Evolutionary conservation across 2,888 invertebrate genomes (phyloP), one percentile per base, ranked within the genome.

Genomic region (Drosophila mimica): DNA sequence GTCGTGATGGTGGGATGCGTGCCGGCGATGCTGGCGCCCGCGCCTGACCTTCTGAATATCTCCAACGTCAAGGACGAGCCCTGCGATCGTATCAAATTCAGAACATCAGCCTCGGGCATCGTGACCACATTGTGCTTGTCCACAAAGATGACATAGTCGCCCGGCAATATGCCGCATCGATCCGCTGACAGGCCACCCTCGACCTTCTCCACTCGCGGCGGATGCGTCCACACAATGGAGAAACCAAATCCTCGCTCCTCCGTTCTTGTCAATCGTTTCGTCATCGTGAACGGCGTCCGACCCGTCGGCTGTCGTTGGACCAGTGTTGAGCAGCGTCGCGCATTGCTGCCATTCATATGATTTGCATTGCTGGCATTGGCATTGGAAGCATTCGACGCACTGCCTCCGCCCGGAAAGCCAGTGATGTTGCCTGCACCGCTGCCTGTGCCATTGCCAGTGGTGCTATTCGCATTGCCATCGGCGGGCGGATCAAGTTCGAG

Each of bases 141-240:
- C 65, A 97, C 97, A 93, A 97, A 97, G 76, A 98, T 97, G 76
- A 98, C 96, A 93, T 97, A 97, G 92, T 97, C 97, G 20, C 97
- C 97, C 3, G 97, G 96, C 75, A 95, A 93, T 15, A 97, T 95
- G 7, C 97, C 97, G 6, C 96, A 96, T n/a, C 95, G 95, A 75
- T 97, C 97, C 1, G 97, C 97, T 7, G 97, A 96, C 17, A 97
- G 94, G 4, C 96, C 96, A 0, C 96, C 95, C 70, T 97, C 97
- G 17, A 97, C 96, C 69, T 97, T 94, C 91, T 97, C 97, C 51
- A 98, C 96, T 30, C 97, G 94, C 5, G 97, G 97, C 0, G 97
- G 97, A 89, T 97, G 95, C 8, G 97, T 97, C 97, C 97, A 97
- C 1, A 97, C 97, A 61, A 97, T 96, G 7, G 97, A 97, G 93